Evolutionary conservation across 30 jellyfish, hydroid and myxozoan species (phyloP), one percentile per base, ranked within the genome.

Genomic region (Hydra vulgaris): DNA sequence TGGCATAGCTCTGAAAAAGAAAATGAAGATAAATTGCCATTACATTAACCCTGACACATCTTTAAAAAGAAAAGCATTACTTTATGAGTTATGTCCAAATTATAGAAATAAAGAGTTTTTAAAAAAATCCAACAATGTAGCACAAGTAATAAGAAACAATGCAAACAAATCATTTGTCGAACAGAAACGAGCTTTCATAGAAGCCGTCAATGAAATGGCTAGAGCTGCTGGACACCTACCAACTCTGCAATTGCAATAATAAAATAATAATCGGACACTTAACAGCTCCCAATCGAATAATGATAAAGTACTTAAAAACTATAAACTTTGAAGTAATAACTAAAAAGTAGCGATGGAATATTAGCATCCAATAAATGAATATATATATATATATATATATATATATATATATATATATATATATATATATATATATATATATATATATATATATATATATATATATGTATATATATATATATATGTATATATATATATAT

Each of bases 161-260:
- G 18, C 74, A 7, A 56, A 74, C 23, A 19, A 55, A n/a, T 77
- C 54, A 18, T 87, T 81, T 27, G 88, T 72, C 19, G 78, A 87
- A 23, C 88, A 87, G 76, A 87, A 77, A 73, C 70, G 78, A 23
- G 92, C 84, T 5, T 70, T 87, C 7, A 74, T 87, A 4, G 79
- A 81, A 0, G 95, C 95, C 54, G 92, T 87, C 5, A 87, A 87
- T 56, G 81, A 82, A 22, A 68, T 87, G 78, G 95, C 95, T 16
- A 87, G 83, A 25, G 77, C 79, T 18, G 95, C 95, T 0, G 95
- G 95, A 53, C 95, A 87, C 21, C 21, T 87, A 54, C 95, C 95
- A 23, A 76, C 95, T 1, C 74, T 87, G 0, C 80, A 72, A 55
- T 21, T 21, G 25, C 8, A 20, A 12, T 40, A 12, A 40, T 40